Evolutionary conservation across 92 coral and sea anemone species (phyloP).

Genomic region (Umimayanthus kanabou): DNA sequence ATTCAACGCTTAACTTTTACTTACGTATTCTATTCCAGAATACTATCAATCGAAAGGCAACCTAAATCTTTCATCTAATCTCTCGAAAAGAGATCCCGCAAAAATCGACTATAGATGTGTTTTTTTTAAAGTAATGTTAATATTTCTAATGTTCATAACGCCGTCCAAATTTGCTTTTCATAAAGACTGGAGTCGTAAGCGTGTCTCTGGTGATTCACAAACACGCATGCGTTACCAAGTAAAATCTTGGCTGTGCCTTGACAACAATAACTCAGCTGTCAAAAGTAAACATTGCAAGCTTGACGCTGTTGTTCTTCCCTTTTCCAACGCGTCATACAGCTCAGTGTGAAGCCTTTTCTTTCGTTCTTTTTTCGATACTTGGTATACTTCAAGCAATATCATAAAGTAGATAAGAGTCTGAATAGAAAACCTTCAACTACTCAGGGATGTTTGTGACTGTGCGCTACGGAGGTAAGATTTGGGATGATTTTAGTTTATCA

Average conservation of each 20-base stretch:
- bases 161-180: too few species aligned
- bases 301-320: not conserved
- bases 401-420: not conserved
- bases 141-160: too few species aligned
- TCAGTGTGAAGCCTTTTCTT: not conserved
- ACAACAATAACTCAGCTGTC: slow-evolving; percentile 37
- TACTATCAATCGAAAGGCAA: too few species aligned
- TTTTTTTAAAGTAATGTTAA: too few species aligned
- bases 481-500: not conserved
- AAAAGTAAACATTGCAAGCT: not conserved
- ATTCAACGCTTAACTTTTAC: too few species aligned
- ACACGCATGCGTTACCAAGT: slow-evolving; percentile 11
- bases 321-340: slow-evolving; percentile 1
- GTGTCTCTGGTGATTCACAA: not conserved
- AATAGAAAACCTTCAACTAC: not conserved
- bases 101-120: too few species aligned
- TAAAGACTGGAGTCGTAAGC: not conserved
- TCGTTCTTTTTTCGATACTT: not conserved
- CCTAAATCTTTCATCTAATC: too few species aligned
- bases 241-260: not conserved
- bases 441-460: slow-evolving; percentile 76
- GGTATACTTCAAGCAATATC: not conserved
- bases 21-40: too few species aligned
- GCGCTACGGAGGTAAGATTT: slow-evolving; percentile 79
- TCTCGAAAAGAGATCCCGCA: too few species aligned